Evolutionary conservation across 2,797 vertebrate species (phyloP).

Genomic region (Momotus momota): DNA sequence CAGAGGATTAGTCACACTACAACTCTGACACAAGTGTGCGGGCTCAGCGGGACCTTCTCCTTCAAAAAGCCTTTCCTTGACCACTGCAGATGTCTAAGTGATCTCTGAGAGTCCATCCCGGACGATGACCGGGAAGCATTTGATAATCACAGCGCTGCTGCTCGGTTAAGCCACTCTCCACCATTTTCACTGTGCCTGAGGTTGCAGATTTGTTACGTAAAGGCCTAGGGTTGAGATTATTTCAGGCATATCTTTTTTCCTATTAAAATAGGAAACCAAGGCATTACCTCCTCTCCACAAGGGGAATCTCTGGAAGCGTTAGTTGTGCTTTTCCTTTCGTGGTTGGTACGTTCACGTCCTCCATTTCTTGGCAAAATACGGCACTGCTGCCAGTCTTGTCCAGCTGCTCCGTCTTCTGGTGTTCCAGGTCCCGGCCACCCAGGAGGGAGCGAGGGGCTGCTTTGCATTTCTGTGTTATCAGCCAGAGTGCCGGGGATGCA

Average conservation of each 20-base stretch:
- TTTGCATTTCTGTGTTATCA: not conserved
- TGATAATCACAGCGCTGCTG: not conserved
- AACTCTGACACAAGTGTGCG: not conserved
- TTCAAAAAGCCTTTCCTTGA: not conserved
- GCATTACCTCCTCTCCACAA: not conserved
- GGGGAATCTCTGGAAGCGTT: not conserved
- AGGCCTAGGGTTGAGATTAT: not conserved
- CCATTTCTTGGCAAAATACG: not conserved
- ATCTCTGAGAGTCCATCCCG: not conserved
- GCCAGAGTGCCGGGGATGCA: not conserved
- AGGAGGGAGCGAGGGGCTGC: not conserved
- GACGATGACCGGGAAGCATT: not conserved
- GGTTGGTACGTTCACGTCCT: not conserved
- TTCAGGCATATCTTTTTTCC: not conserved
- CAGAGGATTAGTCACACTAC: not conserved
- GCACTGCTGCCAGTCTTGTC: not conserved
- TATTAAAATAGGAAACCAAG: not conserved
- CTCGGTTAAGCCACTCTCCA: not conserved
- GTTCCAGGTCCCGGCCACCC: not conserved
- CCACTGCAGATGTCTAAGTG: not conserved
- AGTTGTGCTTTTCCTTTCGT: not conserved
- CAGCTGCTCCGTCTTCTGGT: not conserved
- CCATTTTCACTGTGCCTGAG: not conserved
- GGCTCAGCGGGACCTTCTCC: not conserved
- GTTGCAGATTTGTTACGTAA: not conserved